Evolutionary conservation across 2,113 vertebrate species (phyloP), one percentile per base, ranked within the genome.

Genomic region (Phycodurus eques): DNA sequence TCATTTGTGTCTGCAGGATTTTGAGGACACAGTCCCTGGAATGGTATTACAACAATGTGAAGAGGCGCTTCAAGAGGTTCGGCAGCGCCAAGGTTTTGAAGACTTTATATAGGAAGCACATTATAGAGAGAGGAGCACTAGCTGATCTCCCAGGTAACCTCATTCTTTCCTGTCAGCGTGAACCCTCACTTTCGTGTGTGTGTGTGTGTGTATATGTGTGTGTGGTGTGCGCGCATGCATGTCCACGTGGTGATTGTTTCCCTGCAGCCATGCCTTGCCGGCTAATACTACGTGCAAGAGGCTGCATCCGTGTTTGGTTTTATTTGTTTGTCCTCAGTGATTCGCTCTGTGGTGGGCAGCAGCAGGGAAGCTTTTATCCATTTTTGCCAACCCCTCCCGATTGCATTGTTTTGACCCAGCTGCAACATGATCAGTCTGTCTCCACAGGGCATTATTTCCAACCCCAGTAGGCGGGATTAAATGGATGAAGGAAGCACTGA

Each of bases 11-110:
- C 71, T 87, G 62, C 83, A 99, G 98, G 90, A 80, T 97, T 15
- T 89, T 98, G 74, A 94, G 94, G 85, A 93, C 94, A 0, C 98
- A 96, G 87, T 97, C 96, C 20, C 92, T 99, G 71, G 98, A 99
- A 88, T 99, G 98, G 98, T 99, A 96, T 88, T 99, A 99, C 78
- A 97, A 93, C 81, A 98, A 96, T 44, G 96, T 99, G 76, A 99
- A 98, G 92, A 96, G 93, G 75, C 96, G 96, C 61, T 99, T 99
- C 90, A 99, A 96, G 80, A 95, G 95, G 87, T 99, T 98, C 10
- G 98, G 98, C 86, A 99, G 98, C 31, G 96, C 97, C 82, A 99
- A 99, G 90, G 98, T 99, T 78, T 85, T 99, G 85, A 97, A 97
- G 88, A 98, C 95, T 72, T 90, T 99, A 59, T 98, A 96, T 89